Conservation (phyloP, 2,113 vertebrate genomes). For the Microcebus griseorufus region DNA sequence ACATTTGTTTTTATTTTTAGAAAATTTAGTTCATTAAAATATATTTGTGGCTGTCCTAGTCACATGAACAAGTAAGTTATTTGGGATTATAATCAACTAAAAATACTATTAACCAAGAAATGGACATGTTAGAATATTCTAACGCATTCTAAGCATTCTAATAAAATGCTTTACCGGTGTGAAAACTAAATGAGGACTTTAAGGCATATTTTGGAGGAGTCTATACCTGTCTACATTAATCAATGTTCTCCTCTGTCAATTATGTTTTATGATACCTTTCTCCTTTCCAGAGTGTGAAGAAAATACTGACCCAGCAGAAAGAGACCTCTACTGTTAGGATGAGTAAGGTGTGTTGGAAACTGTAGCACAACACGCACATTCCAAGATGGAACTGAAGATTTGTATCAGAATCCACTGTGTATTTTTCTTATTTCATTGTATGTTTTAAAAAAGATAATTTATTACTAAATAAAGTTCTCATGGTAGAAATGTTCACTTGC, state of each 20-base stretch:
- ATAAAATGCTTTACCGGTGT: not conserved
- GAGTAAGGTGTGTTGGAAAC: not conserved
- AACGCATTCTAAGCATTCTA: too few relatives aligned
- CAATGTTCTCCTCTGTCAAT: not conserved
- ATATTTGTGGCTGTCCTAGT: not conserved
- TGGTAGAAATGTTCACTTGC: not conserved
- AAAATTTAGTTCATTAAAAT: constrained; percentile 30
- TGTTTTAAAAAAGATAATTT: not conserved
- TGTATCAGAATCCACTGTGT: not conserved
- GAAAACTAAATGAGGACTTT: not conserved
- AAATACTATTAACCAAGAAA: not conserved
- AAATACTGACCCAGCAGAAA: not conserved
- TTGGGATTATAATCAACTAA: not conserved
- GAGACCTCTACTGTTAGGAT: not conserved
- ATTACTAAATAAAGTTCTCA: not conserved
- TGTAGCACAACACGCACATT: not conserved
- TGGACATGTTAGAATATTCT: not conserved
- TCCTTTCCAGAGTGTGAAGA: not conserved
- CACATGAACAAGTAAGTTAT: not conserved
- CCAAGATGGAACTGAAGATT: not conserved
- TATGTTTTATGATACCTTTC: not conserved
- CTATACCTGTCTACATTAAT: not conserved
- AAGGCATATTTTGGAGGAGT: not conserved
- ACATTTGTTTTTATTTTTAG: not conserved
- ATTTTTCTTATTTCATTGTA: not conserved